These are phyloP conservation scores for Megalonaias nervosa DNA, from an alignment of 1,140 invertebrate species.

Conservation along the genomic window DNA sequence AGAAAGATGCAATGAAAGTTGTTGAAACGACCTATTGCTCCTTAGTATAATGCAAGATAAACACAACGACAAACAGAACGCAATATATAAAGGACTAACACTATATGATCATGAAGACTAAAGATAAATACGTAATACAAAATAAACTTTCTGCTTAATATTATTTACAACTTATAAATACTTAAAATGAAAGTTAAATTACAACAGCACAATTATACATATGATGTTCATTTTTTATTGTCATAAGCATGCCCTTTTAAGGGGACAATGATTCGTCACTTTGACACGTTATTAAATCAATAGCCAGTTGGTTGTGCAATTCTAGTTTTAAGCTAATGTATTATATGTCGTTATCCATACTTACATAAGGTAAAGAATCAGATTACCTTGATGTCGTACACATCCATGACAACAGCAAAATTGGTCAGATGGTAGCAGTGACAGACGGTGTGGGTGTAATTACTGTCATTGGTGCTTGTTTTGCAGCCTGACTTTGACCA, in stretches of 20 bases:
- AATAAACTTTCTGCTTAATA: too few species aligned
- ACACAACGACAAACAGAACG: too few species aligned
- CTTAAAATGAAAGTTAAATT: too few species aligned
- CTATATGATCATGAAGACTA: too few species aligned
- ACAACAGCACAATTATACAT: too few species aligned
- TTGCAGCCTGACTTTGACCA: constrained; percentile 94
- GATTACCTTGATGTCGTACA: constrained; percentile 53
- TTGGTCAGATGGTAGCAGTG: constrained; percentile 95
- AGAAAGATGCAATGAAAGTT: too few species aligned
- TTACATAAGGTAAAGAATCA: neutral
- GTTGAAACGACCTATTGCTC: too few species aligned
- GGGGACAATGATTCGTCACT: neutral
- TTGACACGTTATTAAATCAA: neutral
- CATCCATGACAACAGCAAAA: constrained; percentile 82
- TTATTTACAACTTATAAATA: too few species aligned
- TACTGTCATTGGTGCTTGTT: constrained; percentile 79
- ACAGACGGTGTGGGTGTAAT: constrained; percentile 91
- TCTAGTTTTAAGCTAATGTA: neutral
- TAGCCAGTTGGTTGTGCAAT: neutral
- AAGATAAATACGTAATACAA: too few species aligned
- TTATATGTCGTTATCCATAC: neutral
- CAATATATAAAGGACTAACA: too few species aligned
- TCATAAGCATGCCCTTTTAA: neutral
- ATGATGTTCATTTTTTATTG: constrained; percentile 4
- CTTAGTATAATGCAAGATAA: too few species aligned